These are phyloP conservation scores for Nycticebus coucang DNA, from an alignment of 2,113 vertebrate genomes.

Conservation along the genomic window DNA sequence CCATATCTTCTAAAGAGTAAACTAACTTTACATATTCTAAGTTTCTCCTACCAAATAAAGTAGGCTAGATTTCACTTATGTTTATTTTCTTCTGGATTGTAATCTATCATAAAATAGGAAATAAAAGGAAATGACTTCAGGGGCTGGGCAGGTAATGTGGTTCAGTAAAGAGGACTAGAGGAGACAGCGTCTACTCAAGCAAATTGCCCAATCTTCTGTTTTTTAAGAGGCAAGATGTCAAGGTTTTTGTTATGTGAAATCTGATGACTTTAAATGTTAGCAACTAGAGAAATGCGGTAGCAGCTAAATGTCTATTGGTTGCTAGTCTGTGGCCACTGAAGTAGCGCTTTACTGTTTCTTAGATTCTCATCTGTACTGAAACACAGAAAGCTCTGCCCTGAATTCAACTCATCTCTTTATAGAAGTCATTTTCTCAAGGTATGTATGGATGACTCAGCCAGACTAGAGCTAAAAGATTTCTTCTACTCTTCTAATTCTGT, in stretches of 20 bases:
- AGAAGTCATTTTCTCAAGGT: constrained; percentile 31
- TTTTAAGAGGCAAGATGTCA: background rate
- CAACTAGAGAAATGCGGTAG: background rate
- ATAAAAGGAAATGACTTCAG: background rate
- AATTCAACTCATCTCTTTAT: constrained; percentile 46
- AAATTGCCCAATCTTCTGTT: background rate
- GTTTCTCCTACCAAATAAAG: constrained; percentile 1
- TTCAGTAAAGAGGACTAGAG: background rate
- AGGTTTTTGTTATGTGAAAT: constrained; percentile 35
- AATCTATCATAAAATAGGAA: constrained; percentile 18
- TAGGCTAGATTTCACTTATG: background rate
- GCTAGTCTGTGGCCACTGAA: background rate
- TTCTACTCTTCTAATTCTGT: constrained; percentile 12
- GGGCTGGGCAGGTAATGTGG: background rate
- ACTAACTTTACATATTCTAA: background rate
- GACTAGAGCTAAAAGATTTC: constrained; percentile 39
- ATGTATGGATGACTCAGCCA: background rate
- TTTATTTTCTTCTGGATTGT: constrained; percentile 39
- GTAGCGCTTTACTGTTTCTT: background rate
- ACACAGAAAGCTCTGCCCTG: background rate
- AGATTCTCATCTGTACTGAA: background rate
- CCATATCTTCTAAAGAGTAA: background rate
- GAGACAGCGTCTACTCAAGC: background rate
- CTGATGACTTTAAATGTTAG: constrained; percentile 19
- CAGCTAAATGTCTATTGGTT: background rate